These are phyloP conservation scores for Nebria salina DNA, from an alignment of 2,888 invertebrate genomes.

Conservation along the genomic window DNA sequence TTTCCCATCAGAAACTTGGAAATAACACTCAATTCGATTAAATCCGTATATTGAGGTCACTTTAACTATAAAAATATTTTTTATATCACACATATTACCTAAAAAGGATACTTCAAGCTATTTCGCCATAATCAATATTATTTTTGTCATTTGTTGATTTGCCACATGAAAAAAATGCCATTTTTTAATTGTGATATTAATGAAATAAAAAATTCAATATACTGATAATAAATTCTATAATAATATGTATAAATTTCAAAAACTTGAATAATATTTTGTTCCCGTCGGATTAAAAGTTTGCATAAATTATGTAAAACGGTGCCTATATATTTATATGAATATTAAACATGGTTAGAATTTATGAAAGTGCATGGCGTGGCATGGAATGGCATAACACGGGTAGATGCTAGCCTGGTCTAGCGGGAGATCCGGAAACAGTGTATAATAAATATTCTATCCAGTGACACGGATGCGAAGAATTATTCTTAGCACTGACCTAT, in stretches of 20 bases:
- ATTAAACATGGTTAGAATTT: constrained; percentile 16
- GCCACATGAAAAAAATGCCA: no score
- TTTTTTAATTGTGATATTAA: no score
- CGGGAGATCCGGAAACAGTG: constrained; percentile 29
- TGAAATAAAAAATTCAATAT: no score
- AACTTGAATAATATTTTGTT: background rate
- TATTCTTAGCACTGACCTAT: constrained; percentile 35
- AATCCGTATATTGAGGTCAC: background rate
- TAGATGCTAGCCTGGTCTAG: background rate
- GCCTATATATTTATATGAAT: constrained; percentile 9
- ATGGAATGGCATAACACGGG: constrained; percentile 6
- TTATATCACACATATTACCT: background rate
- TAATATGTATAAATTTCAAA: background rate
- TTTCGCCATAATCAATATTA: background rate
- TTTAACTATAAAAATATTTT: background rate
- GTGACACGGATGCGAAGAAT: constrained; percentile 32
- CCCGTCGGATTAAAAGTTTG: background rate
- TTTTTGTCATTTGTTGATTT: no score
- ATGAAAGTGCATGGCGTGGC: constrained; percentile 18
- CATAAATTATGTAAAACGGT: background rate
- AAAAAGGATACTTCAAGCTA: background rate
- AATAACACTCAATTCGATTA: background rate
- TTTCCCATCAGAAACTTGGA: background rate
- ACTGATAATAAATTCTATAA: no score
- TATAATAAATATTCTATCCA: constrained; percentile 27